Percentiles rank a stretch among this genome's conserved stretches.
Evolutionary conservation across 2,888 invertebrate species (phyloP).

Genomic region (Cyclophora punctaria): DNA sequence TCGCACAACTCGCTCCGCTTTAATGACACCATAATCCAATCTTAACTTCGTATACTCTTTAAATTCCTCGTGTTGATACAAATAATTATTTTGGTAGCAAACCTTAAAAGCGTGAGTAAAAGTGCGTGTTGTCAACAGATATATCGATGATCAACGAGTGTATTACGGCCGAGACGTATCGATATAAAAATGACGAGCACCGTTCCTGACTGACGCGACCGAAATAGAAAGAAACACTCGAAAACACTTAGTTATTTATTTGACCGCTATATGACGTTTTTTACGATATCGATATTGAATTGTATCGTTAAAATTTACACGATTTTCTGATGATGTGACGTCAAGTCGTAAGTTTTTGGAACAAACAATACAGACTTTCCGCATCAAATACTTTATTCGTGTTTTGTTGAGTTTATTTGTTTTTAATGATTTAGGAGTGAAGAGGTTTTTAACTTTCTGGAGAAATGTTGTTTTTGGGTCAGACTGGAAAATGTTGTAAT

Average conservation of each 20-base stretch:
- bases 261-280: constrained; percentile 26
- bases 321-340: constrained; percentile 23
- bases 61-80: background rate
- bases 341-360: constrained; percentile 4
- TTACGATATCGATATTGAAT: constrained; percentile 24
- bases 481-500: no score
- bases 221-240: constrained; percentile 18
- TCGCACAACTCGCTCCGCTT: no score
- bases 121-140: constrained; percentile 24
- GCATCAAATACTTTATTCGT: no score
- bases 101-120: constrained; percentile 1
- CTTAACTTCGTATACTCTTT: no score
- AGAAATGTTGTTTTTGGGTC: no score
- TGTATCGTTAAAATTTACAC: constrained; percentile 22
- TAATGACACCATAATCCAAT: no score
- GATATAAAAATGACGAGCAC: constrained; percentile 12
- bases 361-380: no score
- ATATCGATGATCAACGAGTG: constrained; percentile 18
- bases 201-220: constrained; percentile 12
- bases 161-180: constrained; percentile 16
- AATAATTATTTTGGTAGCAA: background rate
- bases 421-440: no score
- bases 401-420: background rate
- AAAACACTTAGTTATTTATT: constrained; percentile 30
- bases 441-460: no score